Conservation (phyloP, 2,797 vertebrate genomes). For the Tokudaia tokunoshimensis region DNA sequence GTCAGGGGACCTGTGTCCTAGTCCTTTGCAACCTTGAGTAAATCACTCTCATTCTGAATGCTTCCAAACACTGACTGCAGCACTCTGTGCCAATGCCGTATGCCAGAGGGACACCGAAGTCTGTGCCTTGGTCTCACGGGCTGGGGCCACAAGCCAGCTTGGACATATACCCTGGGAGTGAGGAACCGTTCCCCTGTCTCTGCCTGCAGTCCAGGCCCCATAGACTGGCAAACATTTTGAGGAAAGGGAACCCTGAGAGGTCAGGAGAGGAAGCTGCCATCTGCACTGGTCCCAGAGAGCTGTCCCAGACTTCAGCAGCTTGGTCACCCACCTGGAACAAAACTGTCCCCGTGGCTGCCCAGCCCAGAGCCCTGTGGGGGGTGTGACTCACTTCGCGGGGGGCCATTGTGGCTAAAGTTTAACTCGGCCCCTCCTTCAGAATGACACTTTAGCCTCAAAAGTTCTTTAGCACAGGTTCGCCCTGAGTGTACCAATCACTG, state of each 20-base stretch:
- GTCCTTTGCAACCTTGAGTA: not conserved
- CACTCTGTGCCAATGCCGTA: fast-evolving
- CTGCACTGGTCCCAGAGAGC: not conserved
- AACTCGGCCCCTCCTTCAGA: constrained; percentile 63
- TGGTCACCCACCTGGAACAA: constrained; percentile 74
- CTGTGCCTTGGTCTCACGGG: not conserved
- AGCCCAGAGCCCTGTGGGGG: constrained; percentile 58
- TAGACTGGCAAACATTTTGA: not conserved
- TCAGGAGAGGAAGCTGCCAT: not conserved
- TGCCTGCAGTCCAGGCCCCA: not conserved
- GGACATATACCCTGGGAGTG: not conserved
- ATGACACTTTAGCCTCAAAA: constrained; percentile 66
- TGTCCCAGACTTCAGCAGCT: constrained; percentile 30
- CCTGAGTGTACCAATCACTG: not conserved
- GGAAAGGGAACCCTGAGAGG: not conserved
- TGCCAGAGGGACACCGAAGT: fast-evolving
- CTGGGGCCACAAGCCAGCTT: not conserved
- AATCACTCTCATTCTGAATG: not conserved
- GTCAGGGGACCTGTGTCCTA: not conserved
- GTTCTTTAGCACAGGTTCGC: not conserved
- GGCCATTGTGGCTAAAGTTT: constrained; percentile 72
- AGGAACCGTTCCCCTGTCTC: not conserved
- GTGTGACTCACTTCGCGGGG: constrained; percentile 69
- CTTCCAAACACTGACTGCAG: fast-evolving
- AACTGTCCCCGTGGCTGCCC: constrained; percentile 44